Evolutionary conservation across 2,113 vertebrate genomes (phyloP).

Genomic region (Pachycephala philippinensis): DNA sequence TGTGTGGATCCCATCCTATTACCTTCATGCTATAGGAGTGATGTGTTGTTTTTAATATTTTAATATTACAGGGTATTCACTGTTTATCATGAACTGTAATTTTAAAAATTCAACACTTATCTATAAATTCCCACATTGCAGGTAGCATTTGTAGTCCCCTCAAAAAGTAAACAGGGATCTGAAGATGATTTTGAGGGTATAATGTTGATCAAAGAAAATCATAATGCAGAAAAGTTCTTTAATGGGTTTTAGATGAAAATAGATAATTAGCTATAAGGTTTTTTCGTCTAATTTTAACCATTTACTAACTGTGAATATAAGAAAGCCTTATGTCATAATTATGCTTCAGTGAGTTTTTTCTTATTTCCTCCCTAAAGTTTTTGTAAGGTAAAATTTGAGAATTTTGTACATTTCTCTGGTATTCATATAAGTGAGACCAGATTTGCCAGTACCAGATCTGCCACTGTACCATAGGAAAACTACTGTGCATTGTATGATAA

Average conservation of each 20-base stretch:
- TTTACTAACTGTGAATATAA: not conserved
- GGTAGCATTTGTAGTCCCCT: not conserved
- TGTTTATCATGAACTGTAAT: not conserved
- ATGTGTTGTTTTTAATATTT: not conserved
- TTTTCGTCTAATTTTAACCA: not conserved
- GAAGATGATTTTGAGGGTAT: not conserved
- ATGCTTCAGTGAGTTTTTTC: not conserved
- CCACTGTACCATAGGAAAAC: not conserved
- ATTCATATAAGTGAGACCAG: not conserved
- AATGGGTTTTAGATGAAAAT: not conserved
- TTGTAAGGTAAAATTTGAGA: not conserved
- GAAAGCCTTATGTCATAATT: not conserved
- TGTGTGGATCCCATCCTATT: not conserved
- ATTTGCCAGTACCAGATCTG: not conserved
- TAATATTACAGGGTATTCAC: not conserved
- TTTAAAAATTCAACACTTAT: not conserved
- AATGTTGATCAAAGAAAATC: not conserved
- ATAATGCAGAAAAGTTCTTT: not conserved
- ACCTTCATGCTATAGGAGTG: not conserved
- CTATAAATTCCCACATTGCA: not conserved
- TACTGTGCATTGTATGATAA: not conserved
- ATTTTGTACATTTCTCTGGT: not conserved
- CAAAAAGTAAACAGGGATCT: not conserved
- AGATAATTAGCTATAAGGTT: not conserved
- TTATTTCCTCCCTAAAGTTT: not conserved